Conservation (phyloP, 2,797 vertebrate genomes). For the Bucorvus abyssinicus region DNA sequence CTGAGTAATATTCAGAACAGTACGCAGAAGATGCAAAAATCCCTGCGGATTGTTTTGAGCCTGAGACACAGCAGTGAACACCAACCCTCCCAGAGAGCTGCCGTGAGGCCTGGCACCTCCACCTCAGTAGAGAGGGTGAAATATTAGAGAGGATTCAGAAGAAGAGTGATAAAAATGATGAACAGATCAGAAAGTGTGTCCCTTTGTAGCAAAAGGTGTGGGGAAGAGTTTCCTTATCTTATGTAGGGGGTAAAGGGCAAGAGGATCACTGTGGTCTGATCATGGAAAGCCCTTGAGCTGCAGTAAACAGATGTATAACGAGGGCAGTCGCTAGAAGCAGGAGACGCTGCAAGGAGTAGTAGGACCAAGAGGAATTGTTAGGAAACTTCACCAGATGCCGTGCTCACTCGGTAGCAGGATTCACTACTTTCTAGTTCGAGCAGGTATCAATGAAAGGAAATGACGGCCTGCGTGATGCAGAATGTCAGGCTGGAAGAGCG, state of each 20-base stretch:
- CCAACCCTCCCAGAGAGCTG: neutral
- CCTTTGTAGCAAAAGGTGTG: neutral
- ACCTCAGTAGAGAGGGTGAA: fast-evolving
- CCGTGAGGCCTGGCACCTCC: neutral
- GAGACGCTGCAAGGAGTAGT: neutral
- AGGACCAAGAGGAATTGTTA: neutral
- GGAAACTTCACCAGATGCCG: neutral
- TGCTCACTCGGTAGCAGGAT: neutral
- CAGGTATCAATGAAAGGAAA: neutral
- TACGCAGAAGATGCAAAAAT: neutral
- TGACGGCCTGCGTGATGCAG: neutral
- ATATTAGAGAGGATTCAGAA: neutral
- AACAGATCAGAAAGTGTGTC: neutral
- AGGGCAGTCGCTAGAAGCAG: neutral
- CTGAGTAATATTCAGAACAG: neutral
- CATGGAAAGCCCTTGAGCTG: neutral
- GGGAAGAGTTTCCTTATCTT: neutral
- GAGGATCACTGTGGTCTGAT: neutral
- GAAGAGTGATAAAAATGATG: neutral
- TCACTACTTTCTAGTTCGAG: neutral
- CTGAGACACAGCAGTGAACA: too few relatives aligned
- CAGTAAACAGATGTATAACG: neutral
- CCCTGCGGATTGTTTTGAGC: neutral
- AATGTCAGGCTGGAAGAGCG: neutral
- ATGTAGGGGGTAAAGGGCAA: neutral